Conservation (phyloP, 2,888 invertebrate genomes). For the Eulithis prunata region DNA sequence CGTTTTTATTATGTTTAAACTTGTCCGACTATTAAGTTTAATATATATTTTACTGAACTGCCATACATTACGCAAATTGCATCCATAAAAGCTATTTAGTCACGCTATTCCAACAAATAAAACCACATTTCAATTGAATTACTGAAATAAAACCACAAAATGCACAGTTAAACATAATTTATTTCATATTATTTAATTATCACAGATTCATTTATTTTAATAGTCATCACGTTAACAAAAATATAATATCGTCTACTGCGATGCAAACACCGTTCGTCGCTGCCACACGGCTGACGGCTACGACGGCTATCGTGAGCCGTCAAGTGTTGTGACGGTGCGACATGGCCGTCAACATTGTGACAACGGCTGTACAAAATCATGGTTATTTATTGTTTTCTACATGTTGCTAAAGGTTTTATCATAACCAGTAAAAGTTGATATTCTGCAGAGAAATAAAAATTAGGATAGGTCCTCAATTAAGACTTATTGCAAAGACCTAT, state of each 20-base stretch:
- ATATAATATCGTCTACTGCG: conserved; percentile 78
- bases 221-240: conserved; percentile 83
- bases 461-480: too few relatives aligned
- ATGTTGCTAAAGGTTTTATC: conserved; percentile 29
- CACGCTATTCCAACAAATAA: conserved; percentile 3
- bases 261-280: conserved; percentile 52
- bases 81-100: background rate
- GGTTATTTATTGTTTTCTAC: conserved; percentile 47
- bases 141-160: conserved; percentile 48
- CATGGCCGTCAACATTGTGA: conserved; percentile 6
- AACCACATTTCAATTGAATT: conserved; percentile 18
- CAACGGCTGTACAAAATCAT: conserved; percentile 59
- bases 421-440: conserved; percentile 23
- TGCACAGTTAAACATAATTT: conserved; percentile 84
- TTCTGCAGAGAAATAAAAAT: too few relatives aligned
- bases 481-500: too few relatives aligned
- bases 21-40: too few relatives aligned
- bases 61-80: background rate
- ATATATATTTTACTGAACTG: too few relatives aligned
- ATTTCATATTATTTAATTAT: conserved; percentile 83
- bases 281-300: conserved; percentile 5
- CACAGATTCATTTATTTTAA: conserved; percentile 84
- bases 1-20: background rate
- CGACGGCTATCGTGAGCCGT: background rate
- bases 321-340: background rate